Evolutionary conservation across 2,113 vertebrate genomes (phyloP).

Genomic region (Stegastes partitus): DNA sequence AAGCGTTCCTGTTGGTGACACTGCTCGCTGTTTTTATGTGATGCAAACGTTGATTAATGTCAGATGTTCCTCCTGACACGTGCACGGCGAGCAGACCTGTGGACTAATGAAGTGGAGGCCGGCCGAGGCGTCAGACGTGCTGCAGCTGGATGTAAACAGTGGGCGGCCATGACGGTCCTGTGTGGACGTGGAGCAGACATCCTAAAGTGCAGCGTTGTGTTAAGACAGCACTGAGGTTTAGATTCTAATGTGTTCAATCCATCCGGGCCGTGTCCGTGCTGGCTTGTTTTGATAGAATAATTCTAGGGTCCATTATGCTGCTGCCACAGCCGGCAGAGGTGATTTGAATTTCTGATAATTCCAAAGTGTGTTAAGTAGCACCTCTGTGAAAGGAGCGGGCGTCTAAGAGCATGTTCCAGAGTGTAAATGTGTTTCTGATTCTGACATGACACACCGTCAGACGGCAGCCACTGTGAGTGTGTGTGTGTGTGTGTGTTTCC

Average conservation of each 20-base stretch:
- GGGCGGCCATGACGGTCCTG: slow-evolving; percentile 40
- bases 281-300: slow-evolving; percentile 86
- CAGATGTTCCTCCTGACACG: not conserved
- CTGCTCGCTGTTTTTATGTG: no score
- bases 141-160: slow-evolving; percentile 33
- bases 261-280: slow-evolving; percentile 55
- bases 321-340: slow-evolving; percentile 77
- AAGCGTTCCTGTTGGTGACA: no score
- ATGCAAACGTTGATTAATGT: not conserved
- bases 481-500: slow-evolving; percentile 51
- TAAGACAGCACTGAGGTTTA: slow-evolving; percentile 61
- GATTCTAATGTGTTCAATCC: slow-evolving; percentile 78
- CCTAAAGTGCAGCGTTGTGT: slow-evolving; percentile 51
- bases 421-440: slow-evolving; percentile 83
- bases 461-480: slow-evolving; percentile 42
- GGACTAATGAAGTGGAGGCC: not conserved
- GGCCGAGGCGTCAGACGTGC: slow-evolving; percentile 29
- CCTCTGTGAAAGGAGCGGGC: slow-evolving; percentile 76
- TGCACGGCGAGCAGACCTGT: not conserved
- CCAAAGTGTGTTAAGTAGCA: slow-evolving; percentile 81
- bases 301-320: slow-evolving; percentile 85
- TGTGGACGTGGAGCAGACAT: slow-evolving; percentile 40
- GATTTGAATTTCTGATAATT: slow-evolving; percentile 83
- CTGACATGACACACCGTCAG: slow-evolving; percentile 64
- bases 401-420: slow-evolving; percentile 58